Percentiles rank a stretch among this genome's conserved stretches.
Evolutionary conservation across 2,113 vertebrate genomes (phyloP).

Genomic region (Cinclus mexicanus): DNA sequence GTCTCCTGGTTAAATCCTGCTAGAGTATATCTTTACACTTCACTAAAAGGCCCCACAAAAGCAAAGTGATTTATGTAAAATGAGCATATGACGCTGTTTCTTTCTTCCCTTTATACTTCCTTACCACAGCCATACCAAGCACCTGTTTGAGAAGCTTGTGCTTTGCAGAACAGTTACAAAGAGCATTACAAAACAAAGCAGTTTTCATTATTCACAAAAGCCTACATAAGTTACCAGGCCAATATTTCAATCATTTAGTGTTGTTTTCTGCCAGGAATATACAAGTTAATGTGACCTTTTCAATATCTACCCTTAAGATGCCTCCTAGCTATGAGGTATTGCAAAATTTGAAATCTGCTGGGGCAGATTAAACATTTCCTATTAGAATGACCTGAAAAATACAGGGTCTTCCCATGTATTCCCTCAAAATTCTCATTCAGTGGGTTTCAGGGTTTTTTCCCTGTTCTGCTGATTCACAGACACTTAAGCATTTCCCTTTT

Average conservation of each 20-base stretch:
- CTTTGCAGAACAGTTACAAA: background rate
- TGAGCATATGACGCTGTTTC: background rate
- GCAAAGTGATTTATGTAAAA: background rate
- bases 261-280: background rate
- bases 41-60: background rate
- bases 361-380: background rate
- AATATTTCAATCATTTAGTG: background rate
- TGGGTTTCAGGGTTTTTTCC: background rate
- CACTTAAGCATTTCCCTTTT: background rate
- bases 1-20: background rate
- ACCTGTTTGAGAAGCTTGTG: background rate
- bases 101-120: background rate
- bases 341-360: background rate
- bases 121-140: background rate
- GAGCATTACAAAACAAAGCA: no score
- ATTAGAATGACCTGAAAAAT: background rate
- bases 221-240: background rate
- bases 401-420: background rate
- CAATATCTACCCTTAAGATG: background rate
- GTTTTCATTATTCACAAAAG: background rate
- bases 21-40: background rate
- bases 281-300: background rate
- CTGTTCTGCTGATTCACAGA: background rate
- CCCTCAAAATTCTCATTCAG: background rate
- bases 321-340: background rate